Evolutionary conservation across 2,888 invertebrate species (phyloP), one percentile per base, ranked within the genome.

Genomic region (Tachystola acroxantha): DNA sequence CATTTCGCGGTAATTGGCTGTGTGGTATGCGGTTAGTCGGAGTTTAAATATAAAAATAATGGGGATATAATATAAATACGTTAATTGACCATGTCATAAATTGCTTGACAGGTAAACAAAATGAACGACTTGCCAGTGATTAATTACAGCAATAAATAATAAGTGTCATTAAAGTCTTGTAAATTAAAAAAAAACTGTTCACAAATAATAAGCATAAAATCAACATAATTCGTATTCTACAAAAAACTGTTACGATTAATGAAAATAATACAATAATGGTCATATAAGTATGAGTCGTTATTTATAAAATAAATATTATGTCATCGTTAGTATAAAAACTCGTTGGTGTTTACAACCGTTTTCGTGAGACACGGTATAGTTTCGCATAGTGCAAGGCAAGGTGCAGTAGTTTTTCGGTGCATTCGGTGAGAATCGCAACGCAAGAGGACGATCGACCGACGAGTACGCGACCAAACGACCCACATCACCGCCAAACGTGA

Each of bases 11-110:
- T 76, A 77, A 69, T 64, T 62, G 50, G 40, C 46, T 37, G 42
- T 51, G 51, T 53, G 57, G 57, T 50, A 54, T 71, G 76, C 49
- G 76, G 77, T 75, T 73, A n/a, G n/a, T n/a, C n/a, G n/a, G 54
- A 47, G 48, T 43, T 50, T 43, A 45, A 43, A 58, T 13, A 44
- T 46, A 52, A 47, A 53, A 46, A 46, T 46, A 32, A 35, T 35
- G 32, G 32, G 40, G 42, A 36, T 50, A 46, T 24, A 38, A 32
- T 10, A 28, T 10, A 29, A 36, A 14, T 4, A n/a, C 27, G 16
- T 7, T 32, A 9, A 16, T 27, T 35, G 32, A 10, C 12, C 24
- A 10, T 32, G 7, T 12, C 32, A 33, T 36, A 32, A 19, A 13
- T 4, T 9, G 16, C 16, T 16, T 9, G 24, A 30, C 10, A 11